A percentile compares a stretch with the other conserved stretches of the same genome.
Conservation (phyloP, 2,888 invertebrate genomes). For the Clistopyga incitator region DNA sequence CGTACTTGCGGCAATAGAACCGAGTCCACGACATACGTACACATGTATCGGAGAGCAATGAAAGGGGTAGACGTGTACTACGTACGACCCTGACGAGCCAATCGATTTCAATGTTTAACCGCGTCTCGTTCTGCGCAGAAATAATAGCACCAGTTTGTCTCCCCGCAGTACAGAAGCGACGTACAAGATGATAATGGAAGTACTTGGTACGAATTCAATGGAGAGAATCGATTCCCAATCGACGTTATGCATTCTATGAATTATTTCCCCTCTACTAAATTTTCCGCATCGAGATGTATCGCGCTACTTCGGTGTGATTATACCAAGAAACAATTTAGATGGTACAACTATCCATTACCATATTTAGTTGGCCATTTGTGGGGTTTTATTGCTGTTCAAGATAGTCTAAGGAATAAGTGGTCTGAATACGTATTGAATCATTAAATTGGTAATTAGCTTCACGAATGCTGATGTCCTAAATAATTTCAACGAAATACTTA, state of each 20-base stretch:
- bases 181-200: constrained; percentile 51
- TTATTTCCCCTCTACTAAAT: constrained; percentile 36
- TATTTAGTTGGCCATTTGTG: too few relatives aligned
- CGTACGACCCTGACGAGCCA: constrained; percentile 18
- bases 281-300: not conserved
- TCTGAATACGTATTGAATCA: not conserved
- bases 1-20: constrained; percentile 49
- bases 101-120: constrained; percentile 57
- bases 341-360: too few relatives aligned
- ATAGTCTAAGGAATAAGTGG: too few relatives aligned
- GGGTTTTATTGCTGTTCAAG: too few relatives aligned
- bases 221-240: constrained; percentile 47
- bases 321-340: not conserved
- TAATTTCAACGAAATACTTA: too few relatives aligned
- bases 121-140: constrained; percentile 26
- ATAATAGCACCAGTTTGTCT: constrained; percentile 35
- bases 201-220: constrained; percentile 28
- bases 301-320: not conserved
- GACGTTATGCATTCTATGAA: constrained; percentile 35
- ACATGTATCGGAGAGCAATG: not conserved
- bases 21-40: constrained; percentile 26
- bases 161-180: not conserved
- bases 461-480: not conserved
- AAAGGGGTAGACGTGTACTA: not conserved
- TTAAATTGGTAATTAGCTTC: not conserved